Evolutionary conservation across 2,113 vertebrate genomes (phyloP).

Genomic region (Merops nubicus): DNA sequence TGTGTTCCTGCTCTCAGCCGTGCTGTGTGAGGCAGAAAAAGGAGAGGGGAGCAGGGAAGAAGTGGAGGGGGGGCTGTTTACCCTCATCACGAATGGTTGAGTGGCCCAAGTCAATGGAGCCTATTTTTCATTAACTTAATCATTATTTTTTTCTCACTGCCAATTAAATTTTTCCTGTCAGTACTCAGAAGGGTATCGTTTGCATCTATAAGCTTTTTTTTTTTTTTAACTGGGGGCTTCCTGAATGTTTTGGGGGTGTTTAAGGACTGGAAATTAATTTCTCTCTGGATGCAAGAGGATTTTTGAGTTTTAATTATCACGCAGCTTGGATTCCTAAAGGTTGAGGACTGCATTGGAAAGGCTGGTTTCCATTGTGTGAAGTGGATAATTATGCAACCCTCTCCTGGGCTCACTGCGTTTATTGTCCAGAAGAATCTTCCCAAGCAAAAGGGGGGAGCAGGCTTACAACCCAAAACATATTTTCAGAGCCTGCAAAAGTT

Average conservation of each 20-base stretch:
- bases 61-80: neutral
- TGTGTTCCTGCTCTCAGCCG: constrained; percentile 14
- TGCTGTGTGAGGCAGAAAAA: neutral
- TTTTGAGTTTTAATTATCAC: constrained; percentile 55
- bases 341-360: constrained; percentile 31
- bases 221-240: neutral
- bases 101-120: neutral
- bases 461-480: constrained; percentile 15
- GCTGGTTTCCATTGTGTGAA: constrained; percentile 44
- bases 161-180: constrained; percentile 7
- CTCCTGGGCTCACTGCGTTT: neutral
- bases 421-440: constrained; percentile 66
- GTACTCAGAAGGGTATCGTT: neutral
- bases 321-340: constrained; percentile 25
- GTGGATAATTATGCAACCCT: constrained; percentile 62
- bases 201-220: neutral
- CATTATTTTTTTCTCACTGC: neutral
- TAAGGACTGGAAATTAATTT: neutral
- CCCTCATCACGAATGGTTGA: constrained; percentile 19
- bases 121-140: constrained; percentile 34
- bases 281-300: neutral
- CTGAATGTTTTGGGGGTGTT: neutral
- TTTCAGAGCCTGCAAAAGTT: constrained; percentile 22
- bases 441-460: constrained; percentile 11
- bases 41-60: neutral